phyloP scores from a whole-genome alignment of 2,797 vertebrate genomes.

The Sebastes jordani region DNA sequence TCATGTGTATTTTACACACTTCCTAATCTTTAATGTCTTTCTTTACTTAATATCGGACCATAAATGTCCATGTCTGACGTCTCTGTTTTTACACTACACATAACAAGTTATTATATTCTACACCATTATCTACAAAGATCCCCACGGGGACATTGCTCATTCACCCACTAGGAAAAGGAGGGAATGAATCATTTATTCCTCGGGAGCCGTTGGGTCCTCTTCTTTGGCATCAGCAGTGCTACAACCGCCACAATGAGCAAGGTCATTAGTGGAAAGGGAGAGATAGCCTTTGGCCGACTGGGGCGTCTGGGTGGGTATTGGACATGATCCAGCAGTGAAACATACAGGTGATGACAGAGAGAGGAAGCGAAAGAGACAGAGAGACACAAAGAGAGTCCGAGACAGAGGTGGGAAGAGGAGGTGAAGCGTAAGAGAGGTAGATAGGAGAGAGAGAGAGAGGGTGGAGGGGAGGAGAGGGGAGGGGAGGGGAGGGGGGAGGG shows the following conservation, averaged over 20 bases:
- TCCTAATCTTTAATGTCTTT: not conserved
- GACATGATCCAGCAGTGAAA: constrained; percentile 51
- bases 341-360: constrained; percentile 39
- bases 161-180: constrained; percentile 31
- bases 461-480: not conserved
- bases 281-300: constrained; percentile 33
- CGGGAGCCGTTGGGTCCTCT: not conserved
- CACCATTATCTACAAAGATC: constrained; percentile 19
- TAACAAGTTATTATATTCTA: constrained; percentile 26
- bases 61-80: not conserved
- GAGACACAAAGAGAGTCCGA: constrained; percentile 14
- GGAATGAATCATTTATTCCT: constrained; percentile 65
- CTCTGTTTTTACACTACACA: not conserved
- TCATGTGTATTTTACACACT: not conserved
- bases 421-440: constrained; percentile 30
- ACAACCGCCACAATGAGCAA: constrained; percentile 34
- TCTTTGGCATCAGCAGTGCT: constrained; percentile 29
- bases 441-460: not conserved
- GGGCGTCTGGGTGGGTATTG: constrained; percentile 25
- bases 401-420: constrained; percentile 21
- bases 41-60: not conserved
- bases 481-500: not conserved
- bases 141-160: not conserved
- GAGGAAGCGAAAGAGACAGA: constrained; percentile 23
- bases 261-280: constrained; percentile 48